These are phyloP conservation scores for Neodiprion fabricii DNA, from an alignment of 1,140 invertebrate species.

Conservation along the genomic window DNA sequence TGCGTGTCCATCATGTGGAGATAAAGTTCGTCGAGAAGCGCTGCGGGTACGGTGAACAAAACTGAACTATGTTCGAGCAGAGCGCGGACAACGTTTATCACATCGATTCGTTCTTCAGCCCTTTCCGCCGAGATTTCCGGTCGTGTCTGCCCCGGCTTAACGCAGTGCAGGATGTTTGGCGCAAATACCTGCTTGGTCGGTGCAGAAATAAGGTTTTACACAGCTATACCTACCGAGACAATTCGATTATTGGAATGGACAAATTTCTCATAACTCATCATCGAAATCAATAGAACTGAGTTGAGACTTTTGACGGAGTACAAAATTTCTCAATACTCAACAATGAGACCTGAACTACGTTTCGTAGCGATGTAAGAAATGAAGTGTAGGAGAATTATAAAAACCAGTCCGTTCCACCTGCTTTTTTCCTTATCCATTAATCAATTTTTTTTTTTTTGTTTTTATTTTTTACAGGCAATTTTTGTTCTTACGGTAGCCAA, in stretches of 20 bases:
- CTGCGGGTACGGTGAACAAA: slow-evolving; percentile 79
- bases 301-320: no score
- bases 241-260: neutral
- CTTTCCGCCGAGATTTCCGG: slow-evolving; percentile 72
- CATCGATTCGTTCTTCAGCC: slow-evolving; percentile 82
- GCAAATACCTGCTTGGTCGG: slow-evolving; percentile 74
- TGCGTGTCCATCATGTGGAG: slow-evolving; percentile 82
- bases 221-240: neutral
- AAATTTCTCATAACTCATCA: neutral
- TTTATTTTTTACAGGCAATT: slow-evolving; percentile 1
- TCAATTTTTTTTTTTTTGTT: slow-evolving; percentile 3
- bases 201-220: neutral
- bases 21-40: slow-evolving; percentile 85
- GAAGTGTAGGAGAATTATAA: neutral
- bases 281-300: neutral
- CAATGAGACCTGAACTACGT: no score
- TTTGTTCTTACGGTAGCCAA: slow-evolving; percentile 73
- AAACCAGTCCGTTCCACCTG: no score
- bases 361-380: neutral
- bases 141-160: slow-evolving; percentile 68
- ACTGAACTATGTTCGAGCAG: slow-evolving; percentile 81
- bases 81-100: slow-evolving; percentile 85
- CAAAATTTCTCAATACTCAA: no score
- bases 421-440: slow-evolving; percentile 8
- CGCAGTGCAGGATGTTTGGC: slow-evolving; percentile 88